phyloP scores from a whole-genome alignment of 2,888 invertebrate species.

The Lycocerus yunnanus region DNA sequence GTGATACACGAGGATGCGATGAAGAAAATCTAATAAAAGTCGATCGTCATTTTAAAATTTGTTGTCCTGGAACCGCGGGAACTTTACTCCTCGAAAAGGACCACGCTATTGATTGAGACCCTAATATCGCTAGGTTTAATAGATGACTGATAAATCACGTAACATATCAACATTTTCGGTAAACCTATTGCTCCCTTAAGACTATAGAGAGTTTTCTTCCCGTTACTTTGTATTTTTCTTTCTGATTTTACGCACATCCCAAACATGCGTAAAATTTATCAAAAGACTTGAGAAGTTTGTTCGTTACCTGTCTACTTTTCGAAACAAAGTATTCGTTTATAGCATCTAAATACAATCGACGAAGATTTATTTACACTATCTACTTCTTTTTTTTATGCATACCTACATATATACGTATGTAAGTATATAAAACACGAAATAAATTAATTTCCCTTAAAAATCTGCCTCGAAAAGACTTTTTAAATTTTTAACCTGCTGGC shows the following conservation, averaged over 20 bases:
- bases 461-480: not conserved
- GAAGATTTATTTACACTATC: not conserved
- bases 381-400: too few relatives aligned
- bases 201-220: slow-evolving; percentile 13
- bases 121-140: slow-evolving; percentile 8
- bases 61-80: not conserved
- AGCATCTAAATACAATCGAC: not conserved
- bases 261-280: slow-evolving; percentile 27
- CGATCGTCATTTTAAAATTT: not conserved
- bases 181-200: slow-evolving; percentile 20
- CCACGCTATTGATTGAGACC: not conserved
- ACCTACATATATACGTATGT: too few relatives aligned
- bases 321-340: slow-evolving; percentile 14
- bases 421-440: not conserved
- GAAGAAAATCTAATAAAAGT: not conserved
- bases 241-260: slow-evolving; percentile 23
- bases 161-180: slow-evolving; percentile 20
- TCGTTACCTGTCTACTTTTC: slow-evolving; percentile 9
- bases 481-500: not conserved
- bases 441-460: not conserved
- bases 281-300: slow-evolving; percentile 17
- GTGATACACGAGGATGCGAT: not conserved
- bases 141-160: slow-evolving; percentile 23
- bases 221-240: slow-evolving; percentile 15
- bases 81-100: not conserved